Base-by-base conservation (phyloP, 2,888 invertebrate genomes). In the Lycophotia porphyrea region DNA sequence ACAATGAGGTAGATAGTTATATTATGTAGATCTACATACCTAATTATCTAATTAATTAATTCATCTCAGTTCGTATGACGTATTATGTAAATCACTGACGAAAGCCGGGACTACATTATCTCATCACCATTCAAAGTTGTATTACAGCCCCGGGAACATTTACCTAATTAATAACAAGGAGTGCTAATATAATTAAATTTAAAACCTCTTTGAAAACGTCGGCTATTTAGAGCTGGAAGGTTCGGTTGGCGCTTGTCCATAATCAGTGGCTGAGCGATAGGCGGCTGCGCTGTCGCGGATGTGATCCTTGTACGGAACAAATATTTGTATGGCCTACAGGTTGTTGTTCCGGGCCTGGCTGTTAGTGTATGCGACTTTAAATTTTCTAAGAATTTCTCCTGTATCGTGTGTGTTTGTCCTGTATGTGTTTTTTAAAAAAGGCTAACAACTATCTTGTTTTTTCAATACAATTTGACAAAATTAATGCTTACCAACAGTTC, bases 1-100 rank as follows among this genome's bases (percentile, higher is more conserved):
- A 47, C 44, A 61, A 61, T 47, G 31, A 64, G 24, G 2, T 49
- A 42, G 34, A 27, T 79, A 44, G 13, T 3, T 44, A 34, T 69
- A 78, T 34, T 64, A 61, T 34, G 74, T 39, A 34, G 15, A 78
- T 49, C n/a, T 42, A 42, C 42, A 47, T 9, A 49, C 21, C 39
- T 61, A 47, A 18, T 42, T 42, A 65, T 18, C 47, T 79, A 80
- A 66, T 71, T 78, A 69, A 79, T 79, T 84, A 60, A 60, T 84
- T 58, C 15, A 49, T 68, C 42, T 49, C 47, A 64, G 24, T 65
- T 36, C n/a, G 18, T 21, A 47, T 67, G 24, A 55, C 36, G 61
- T 69, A 79, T 58, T 65, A 84, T 64, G 84, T 65, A 71, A 79
- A 84, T 71, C 36, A 47, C 44, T 55, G 39, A 60, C 65, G 60